A percentile compares a stretch with the other conserved stretches of the same genome.
Conservation (phyloP, 2,797 vertebrate genomes). For the Muscicapa striata region DNA sequence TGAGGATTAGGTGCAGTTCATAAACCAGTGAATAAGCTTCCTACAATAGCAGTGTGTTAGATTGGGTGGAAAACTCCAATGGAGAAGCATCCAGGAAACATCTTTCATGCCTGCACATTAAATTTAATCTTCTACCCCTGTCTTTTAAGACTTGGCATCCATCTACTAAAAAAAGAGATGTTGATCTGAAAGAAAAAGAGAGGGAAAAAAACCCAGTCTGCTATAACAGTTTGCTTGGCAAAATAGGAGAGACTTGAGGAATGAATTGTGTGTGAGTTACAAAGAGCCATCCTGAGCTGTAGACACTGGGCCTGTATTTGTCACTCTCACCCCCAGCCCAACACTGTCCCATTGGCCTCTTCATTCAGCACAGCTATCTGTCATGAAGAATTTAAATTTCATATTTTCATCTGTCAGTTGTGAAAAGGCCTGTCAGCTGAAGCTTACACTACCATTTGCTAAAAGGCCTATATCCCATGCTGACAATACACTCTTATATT, state of each 20-base stretch:
- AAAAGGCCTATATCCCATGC: slow-evolving; percentile 88
- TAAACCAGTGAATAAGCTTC: slow-evolving; percentile 82
- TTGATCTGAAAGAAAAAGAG: slow-evolving; percentile 44
- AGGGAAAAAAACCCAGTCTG: background rate
- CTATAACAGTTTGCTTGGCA: slow-evolving; percentile 53
- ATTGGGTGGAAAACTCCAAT: slow-evolving; percentile 73
- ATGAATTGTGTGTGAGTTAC: slow-evolving; percentile 50
- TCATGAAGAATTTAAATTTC: slow-evolving; percentile 99
- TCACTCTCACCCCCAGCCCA: background rate
- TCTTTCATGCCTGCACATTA: slow-evolving; percentile 90
- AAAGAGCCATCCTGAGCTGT: slow-evolving; percentile 17
- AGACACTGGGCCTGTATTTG: background rate
- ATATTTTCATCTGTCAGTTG: slow-evolving; percentile 93
- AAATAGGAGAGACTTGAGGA: slow-evolving; percentile 56
- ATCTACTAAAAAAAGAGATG: slow-evolving; percentile 55
- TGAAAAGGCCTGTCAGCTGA: slow-evolving; percentile 97
- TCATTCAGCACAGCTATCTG: slow-evolving; percentile 89
- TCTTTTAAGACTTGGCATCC: slow-evolving; percentile 79
- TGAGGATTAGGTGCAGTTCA: slow-evolving; percentile 81
- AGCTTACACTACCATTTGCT: slow-evolving; percentile 94
- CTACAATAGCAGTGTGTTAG: slow-evolving; percentile 80
- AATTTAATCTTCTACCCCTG: slow-evolving; percentile 85
- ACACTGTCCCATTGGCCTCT: slow-evolving; percentile 73
- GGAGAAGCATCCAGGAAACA: slow-evolving; percentile 86
- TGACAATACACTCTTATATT: slow-evolving; percentile 95